Base-by-base conservation (phyloP, 1,140 invertebrate species). In the Drosophila bocki region DNA sequence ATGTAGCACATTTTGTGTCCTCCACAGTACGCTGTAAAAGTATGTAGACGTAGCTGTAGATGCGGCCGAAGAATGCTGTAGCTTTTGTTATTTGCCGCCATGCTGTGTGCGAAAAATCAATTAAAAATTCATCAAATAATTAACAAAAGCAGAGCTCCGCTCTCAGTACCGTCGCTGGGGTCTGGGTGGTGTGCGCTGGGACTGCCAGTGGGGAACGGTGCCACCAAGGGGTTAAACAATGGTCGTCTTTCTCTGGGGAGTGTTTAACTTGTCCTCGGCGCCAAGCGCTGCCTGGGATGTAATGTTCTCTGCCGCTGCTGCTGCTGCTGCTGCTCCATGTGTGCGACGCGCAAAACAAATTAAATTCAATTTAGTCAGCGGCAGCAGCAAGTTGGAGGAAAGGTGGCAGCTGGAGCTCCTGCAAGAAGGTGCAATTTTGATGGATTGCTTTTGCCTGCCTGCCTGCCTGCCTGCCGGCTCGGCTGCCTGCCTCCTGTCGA, bases 61-160 rank as follows among this genome's bases (percentile, higher is more conserved):
- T 51, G 54, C 60, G 69, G 59, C 70, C 68, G 37, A 74, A 74
- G 70, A 74, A 74, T 74, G 61, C 50, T 72, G 64, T 57, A 71
- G 50, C 71, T 75, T 84, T 61, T 80, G 57, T 70, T 81, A 77
- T 68, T 77, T 68, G 72, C 61, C 78, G 70, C 67, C 85, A 81
- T 78, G 81, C 84, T 88, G 86, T 90, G 85, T 82, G 90, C 80
- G 90, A 91, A 91, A 91, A 91, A 91, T 91, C 90, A 91, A 91
- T 91, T 91, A 91, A 91, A 91, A 91, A 91, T 91, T 91, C 90
- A 91, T 91, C 90, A 91, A 91, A 91, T 91, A 91, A 91, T 91
- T 91, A 91, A 91, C 90, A 91, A 91, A 91, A 90, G 84, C 84
- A 84, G 74, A 64, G 70, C 78, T 63, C 17, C 72, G 70, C 78